Conservation (phyloP, 2,888 invertebrate species). For the Mesorhabditis sp. region DNA sequence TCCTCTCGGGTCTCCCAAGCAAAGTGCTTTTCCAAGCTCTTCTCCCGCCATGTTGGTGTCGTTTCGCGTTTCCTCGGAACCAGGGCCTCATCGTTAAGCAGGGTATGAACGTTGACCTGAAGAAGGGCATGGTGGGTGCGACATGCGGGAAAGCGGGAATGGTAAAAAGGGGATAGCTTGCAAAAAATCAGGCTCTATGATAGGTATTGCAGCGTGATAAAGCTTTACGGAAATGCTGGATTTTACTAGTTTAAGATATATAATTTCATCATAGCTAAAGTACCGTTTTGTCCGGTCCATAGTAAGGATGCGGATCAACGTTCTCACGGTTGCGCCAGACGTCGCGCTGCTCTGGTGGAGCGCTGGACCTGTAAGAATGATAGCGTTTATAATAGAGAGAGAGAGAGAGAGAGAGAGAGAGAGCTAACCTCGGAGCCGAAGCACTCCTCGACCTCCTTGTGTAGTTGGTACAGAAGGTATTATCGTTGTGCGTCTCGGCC, state of each 20-base stretch:
- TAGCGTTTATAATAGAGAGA: constrained; percentile 3
- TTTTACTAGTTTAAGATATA: background rate
- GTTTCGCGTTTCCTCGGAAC: constrained; percentile 24
- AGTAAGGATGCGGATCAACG: constrained; percentile 4
- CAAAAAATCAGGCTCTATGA: too few relatives aligned
- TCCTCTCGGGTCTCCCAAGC: constrained; percentile 40
- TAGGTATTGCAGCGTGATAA: too few relatives aligned
- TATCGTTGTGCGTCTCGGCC: constrained; percentile 14
- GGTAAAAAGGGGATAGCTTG: background rate
- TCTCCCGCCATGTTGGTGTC: constrained; percentile 41
- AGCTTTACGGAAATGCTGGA: background rate
- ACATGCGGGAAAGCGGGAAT: background rate
- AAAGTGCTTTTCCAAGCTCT: constrained; percentile 35
- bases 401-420: background rate
- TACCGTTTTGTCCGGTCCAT: constrained; percentile 32
- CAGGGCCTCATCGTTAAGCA: constrained; percentile 47
- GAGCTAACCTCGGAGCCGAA: background rate
- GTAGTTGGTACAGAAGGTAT: background rate
- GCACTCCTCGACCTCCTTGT: constrained; percentile 6
- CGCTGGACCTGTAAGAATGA: constrained; percentile 17
- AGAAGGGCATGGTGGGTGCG: background rate
- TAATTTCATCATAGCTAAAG: background rate
- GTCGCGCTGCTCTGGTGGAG: constrained; percentile 35
- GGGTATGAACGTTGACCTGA: constrained; percentile 43
- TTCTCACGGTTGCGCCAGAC: constrained; percentile 28